Evolutionary conservation across 2,113 vertebrate genomes (phyloP).

Genomic region (Rhynchomys soricoides): DNA sequence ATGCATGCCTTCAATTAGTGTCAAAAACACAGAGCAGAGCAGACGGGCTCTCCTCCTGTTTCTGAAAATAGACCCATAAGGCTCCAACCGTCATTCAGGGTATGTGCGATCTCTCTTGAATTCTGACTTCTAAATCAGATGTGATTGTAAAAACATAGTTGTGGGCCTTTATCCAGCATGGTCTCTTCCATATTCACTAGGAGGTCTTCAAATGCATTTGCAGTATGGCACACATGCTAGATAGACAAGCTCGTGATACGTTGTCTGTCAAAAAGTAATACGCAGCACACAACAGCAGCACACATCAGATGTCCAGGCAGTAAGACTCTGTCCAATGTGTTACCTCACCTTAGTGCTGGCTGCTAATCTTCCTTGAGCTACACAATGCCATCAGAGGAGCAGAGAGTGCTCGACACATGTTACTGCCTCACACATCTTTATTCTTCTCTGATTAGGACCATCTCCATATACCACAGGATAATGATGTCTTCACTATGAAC

Average conservation of each 20-base stretch:
- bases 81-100: background rate
- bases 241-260: conserved; percentile 81
- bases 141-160: conserved; percentile 31
- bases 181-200: conserved; percentile 81
- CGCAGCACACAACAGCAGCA: conserved; percentile 62
- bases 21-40: background rate
- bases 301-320: conserved; percentile 70
- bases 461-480: background rate
- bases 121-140: conserved; percentile 80
- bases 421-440: background rate
- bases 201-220: conserved; percentile 73
- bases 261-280: conserved; percentile 70
- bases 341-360: conserved; percentile 31
- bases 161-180: conserved; percentile 71
- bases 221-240: conserved; percentile 74
- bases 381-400: background rate
- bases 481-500: background rate
- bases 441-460: background rate
- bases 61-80: conserved; percentile 26
- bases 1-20: background rate
- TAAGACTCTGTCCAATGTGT: conserved; percentile 68
- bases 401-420: background rate
- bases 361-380: conserved; percentile 47
- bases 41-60: background rate
- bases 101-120: conserved; percentile 69